Evolutionary conservation across 2,888 invertebrate genomes (phyloP).

Genomic region (Trimorus sp.): DNA sequence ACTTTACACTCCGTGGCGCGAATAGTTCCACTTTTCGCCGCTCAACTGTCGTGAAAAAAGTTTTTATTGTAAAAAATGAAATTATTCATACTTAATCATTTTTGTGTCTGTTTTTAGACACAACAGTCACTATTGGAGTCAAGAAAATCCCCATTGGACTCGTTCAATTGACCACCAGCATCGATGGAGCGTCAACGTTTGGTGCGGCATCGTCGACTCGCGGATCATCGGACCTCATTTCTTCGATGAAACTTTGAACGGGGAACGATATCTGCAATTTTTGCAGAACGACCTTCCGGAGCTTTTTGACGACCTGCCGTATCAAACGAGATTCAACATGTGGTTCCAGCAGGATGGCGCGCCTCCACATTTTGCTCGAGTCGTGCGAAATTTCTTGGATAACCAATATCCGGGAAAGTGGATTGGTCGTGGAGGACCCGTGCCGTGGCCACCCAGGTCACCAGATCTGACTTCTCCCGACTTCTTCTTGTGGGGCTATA

Average conservation of each 20-base stretch:
- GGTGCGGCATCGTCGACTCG: constrained; percentile 49
- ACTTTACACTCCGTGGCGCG: too few species aligned
- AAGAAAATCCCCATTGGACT: background rate
- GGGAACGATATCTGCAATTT: constrained; percentile 61
- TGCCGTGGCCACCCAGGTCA: constrained; percentile 43
- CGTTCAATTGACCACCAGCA: background rate
- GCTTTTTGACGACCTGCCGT: constrained; percentile 49
- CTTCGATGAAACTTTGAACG: too few species aligned
- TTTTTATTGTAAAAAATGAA: background rate
- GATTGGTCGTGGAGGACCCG: constrained; percentile 49
- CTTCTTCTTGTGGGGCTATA: constrained; percentile 31
- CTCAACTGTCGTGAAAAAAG: too few species aligned
- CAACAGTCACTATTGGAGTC: background rate
- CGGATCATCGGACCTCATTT: too few species aligned
- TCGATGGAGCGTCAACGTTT: constrained; percentile 22
- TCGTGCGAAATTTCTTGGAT: constrained; percentile 53
- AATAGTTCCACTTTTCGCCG: too few species aligned
- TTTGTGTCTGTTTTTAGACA: background rate
- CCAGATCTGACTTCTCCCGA: constrained; percentile 40
- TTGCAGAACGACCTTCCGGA: constrained; percentile 52
- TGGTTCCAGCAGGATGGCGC: too few species aligned
- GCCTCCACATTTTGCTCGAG: constrained; percentile 35
- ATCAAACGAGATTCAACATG: constrained; percentile 44
- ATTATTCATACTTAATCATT: background rate
- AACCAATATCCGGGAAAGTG: constrained; percentile 15